These are phyloP conservation scores for Phenganax marumi DNA, from an alignment of 92 coral and sea anemone genomes.

Conservation along the genomic window DNA sequence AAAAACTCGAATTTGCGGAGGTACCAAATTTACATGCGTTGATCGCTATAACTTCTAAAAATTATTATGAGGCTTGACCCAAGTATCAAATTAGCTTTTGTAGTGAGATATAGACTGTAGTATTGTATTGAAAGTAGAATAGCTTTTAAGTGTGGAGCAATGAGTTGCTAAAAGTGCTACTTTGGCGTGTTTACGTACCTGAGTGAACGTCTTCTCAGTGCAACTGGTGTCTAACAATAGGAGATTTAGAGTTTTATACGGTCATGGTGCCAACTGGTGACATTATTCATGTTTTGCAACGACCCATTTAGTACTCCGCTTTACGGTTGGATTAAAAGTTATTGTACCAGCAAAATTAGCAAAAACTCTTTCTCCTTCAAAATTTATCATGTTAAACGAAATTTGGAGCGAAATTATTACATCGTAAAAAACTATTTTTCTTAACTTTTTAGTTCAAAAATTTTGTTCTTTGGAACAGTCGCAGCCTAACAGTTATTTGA, in stretches of 20 bases:
- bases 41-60: too few species aligned
- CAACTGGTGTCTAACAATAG: constrained; percentile 38
- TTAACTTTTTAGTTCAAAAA: neutral
- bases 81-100: neutral
- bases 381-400: neutral
- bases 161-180: neutral
- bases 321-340: constrained; percentile 38
- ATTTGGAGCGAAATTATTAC: neutral
- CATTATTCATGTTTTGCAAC: constrained; percentile 41
- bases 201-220: constrained; percentile 29
- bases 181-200: constrained; percentile 22
- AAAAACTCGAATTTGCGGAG: too few species aligned
- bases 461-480: neutral
- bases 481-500: neutral
- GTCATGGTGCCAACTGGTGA: constrained; percentile 36
- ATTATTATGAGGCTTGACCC: too few species aligned
- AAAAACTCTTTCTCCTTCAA: neutral
- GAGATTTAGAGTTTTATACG: constrained; percentile 23
- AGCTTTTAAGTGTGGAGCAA: too few species aligned
- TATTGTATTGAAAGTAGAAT: too few species aligned
- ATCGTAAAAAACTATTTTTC: neutral
- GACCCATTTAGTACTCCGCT: constrained; percentile 34
- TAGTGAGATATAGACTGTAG: neutral
- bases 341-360: constrained; percentile 13
- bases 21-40: too few species aligned